Percentiles rank a stretch among this genome's conserved stretches.
phyloP scores from a whole-genome alignment of 2,797 vertebrate species.

The Cyclopterus lumpus region DNA sequence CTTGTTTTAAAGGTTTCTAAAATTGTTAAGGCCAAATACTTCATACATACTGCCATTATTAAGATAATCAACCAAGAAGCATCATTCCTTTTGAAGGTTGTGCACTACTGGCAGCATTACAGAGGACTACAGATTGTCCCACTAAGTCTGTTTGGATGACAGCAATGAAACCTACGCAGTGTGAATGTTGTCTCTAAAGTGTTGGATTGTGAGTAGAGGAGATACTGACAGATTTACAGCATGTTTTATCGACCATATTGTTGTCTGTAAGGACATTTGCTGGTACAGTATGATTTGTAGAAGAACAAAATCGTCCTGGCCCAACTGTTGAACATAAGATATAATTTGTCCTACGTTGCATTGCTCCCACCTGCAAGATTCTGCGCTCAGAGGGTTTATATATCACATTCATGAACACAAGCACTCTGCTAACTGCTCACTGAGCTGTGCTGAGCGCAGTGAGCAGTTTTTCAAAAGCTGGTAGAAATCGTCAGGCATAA shows the following conservation, averaged over 20 bases:
- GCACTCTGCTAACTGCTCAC: constrained; percentile 36
- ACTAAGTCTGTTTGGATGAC: constrained; percentile 62
- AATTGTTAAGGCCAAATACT: constrained; percentile 24
- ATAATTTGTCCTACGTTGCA: constrained; percentile 43
- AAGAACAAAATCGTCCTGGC: constrained; percentile 42
- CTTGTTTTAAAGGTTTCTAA: constrained; percentile 13
- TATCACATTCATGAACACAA: constrained; percentile 43
- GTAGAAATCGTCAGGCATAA: constrained; percentile 20
- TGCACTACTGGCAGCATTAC: constrained; percentile 45
- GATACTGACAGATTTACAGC: constrained; percentile 64
- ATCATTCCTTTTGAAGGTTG: constrained; percentile 45
- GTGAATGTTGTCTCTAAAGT: constrained; percentile 56
- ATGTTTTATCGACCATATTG: constrained; percentile 63
- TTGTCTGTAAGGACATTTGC: constrained; percentile 64
- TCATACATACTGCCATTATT: constrained; percentile 19
- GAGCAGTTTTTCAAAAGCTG: constrained; percentile 33
- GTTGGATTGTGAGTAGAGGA: constrained; percentile 46
- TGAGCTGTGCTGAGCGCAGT: constrained; percentile 21
- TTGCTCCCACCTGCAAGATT: constrained; percentile 54
- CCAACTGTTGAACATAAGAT: constrained; percentile 60
- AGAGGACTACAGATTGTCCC: constrained; percentile 58
- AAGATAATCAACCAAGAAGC: constrained; percentile 27
- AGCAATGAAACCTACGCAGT: constrained; percentile 63
- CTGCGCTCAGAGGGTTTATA: constrained; percentile 37
- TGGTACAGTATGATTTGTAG: constrained; percentile 54